Evolutionary conservation across 2,113 vertebrate species (phyloP).

Genomic region (Myiozetetes cayanensis): DNA sequence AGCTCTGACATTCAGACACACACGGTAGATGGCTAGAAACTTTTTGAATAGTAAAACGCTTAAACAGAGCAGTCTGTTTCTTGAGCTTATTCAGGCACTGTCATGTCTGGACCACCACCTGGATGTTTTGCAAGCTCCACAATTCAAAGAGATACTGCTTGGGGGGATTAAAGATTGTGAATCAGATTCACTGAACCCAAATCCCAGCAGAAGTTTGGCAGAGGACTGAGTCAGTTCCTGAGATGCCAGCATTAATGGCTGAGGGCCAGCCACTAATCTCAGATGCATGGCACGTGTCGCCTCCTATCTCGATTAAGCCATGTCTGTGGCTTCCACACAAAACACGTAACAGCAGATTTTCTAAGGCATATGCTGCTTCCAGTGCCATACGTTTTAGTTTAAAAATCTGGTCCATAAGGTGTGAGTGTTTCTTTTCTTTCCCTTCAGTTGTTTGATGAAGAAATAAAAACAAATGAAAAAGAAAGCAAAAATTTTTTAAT

Average conservation of each 20-base stretch:
- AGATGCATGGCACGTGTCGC: conserved; percentile 68
- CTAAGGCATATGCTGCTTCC: conserved; percentile 15
- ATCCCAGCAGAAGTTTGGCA: conserved; percentile 79
- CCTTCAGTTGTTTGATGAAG: background rate
- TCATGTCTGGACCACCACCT: conserved; percentile 53
- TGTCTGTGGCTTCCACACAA: conserved; percentile 46
- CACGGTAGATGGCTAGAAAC: background rate
- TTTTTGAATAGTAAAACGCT: background rate
- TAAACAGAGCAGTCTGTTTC: background rate
- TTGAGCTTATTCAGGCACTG: background rate
- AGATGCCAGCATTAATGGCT: conserved; percentile 76
- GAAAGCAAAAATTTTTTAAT: background rate
- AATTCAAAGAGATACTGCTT: conserved; percentile 59
- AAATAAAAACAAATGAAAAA: background rate
- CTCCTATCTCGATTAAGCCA: conserved; percentile 73
- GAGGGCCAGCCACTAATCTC: conserved; percentile 72
- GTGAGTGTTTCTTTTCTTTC: background rate
- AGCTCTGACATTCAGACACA: background rate
- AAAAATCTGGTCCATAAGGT: conserved; percentile 30
- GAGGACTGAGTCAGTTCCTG: conserved; percentile 58
- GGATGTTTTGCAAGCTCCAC: conserved; percentile 34
- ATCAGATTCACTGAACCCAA: conserved; percentile 70
- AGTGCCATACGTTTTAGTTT: conserved; percentile 5
- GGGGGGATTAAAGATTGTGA: conserved; percentile 55
- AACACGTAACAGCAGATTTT: conserved; percentile 53